Base-by-base conservation (phyloP, 2,797 vertebrate species). In the Lithobates sylvaticus region DNA sequence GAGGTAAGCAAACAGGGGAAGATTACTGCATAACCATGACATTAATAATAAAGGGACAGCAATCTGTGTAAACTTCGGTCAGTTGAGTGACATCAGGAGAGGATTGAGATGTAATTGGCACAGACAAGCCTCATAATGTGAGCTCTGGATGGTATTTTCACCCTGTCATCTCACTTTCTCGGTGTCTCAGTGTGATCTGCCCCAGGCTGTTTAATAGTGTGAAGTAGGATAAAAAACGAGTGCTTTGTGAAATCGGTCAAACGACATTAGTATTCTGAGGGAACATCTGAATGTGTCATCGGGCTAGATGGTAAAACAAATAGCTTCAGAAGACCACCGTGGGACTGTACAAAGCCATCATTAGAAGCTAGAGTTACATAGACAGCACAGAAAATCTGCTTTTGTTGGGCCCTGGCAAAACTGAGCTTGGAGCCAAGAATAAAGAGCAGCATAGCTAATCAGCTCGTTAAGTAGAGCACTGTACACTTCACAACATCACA, bases 221-320 rank as follows among this genome's bases (percentile, higher is more conserved):
- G 47, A 80, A 78, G 84, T 39, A 78, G 76, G 83, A 88, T 88
- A 89, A 76, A 36, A 89, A 88, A 88, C 3, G 69, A 64, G 26
- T 88, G 88, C 70, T 74, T 0, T 29, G 81, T 65, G 58, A 87
- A 88, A 90, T 86, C n/a, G 81, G 87, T 80, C 3, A 34, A 15
- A 4, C n/a, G 27, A 69, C 39, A 88, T 89, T 88, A 90, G 87
- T 83, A 90, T 86, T 88, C 90, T 67, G 85, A 15, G 75, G 89
- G 42, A 73, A 23, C 89, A 0, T 0, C 82, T 54, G 83, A 84
- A 74, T 15, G 81, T 74, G 89, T 80, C 90, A 84, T 75, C 81
- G 77, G 85, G 79, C 0, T 29, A 83, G 83, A 84, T 75, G 80
- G 86, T 71, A 0, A 0, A 83, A 88, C 83, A 88, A 82, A 72